A percentile compares a stretch with the other conserved stretches of the same genome.
Conservation (phyloP, 2,797 vertebrate genomes). For the Denticeps clupeoides region DNA sequence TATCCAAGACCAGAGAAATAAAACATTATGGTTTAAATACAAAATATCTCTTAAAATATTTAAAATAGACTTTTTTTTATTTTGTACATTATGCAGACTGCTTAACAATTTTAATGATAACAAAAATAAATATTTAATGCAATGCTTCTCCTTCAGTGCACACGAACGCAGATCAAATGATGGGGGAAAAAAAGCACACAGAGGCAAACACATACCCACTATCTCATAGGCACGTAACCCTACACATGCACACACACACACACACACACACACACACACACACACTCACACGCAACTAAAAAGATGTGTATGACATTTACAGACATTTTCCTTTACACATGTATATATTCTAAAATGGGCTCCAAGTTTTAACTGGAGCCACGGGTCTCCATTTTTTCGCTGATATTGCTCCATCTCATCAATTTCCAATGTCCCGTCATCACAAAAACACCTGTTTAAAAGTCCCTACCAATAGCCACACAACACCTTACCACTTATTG, state of each 20-base stretch:
- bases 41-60: conserved; percentile 74
- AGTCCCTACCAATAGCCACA: conserved; percentile 15
- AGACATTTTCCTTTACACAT: conserved; percentile 26
- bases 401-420: conserved; percentile 57
- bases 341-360: conserved; percentile 45
- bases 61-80: conserved; percentile 66
- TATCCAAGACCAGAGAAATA: conserved; percentile 55
- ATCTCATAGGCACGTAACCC: no score
- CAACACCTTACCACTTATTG: conserved; percentile 48
- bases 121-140: conserved; percentile 66
- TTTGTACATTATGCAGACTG: conserved; percentile 70
- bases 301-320: conserved; percentile 18
- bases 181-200: conserved; percentile 7
- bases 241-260: conserved; percentile 7
- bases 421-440: conserved; percentile 32
- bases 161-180: conserved; percentile 35
- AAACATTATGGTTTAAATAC: conserved; percentile 66
- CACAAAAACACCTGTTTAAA: conserved; percentile 31
- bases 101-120: conserved; percentile 63
- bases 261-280: conserved; percentile 4
- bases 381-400: no score
- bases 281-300: not conserved
- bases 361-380: no score
- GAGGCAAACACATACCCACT: not conserved
- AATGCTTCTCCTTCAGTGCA: conserved; percentile 50